Conservation (phyloP, 2,113 vertebrate species). For the Oxygymnocypris stewartii region DNA sequence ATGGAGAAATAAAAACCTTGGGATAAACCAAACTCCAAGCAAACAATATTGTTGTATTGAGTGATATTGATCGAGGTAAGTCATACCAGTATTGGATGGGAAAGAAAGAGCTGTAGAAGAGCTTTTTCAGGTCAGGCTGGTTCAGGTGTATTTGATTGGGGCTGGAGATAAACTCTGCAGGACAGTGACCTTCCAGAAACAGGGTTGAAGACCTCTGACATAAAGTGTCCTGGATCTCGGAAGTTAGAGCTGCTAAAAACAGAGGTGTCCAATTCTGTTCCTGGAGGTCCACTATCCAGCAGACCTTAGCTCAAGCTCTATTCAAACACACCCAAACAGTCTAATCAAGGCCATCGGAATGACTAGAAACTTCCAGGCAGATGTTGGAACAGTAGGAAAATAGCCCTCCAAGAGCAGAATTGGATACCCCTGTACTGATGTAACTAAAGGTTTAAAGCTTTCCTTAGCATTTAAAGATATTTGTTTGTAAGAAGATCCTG, state of each 20-base stretch:
- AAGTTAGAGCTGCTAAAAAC: background rate
- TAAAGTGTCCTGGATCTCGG: background rate
- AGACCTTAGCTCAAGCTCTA: background rate
- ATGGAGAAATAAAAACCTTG: background rate
- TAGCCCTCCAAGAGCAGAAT: background rate
- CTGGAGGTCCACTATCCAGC: background rate
- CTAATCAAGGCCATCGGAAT: background rate
- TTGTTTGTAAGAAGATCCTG: conserved; percentile 57
- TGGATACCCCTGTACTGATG: background rate
- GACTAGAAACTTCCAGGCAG: background rate
- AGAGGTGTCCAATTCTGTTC: background rate
- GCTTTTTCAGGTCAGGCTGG: background rate
- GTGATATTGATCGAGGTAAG: background rate
- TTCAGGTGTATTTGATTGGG: background rate
- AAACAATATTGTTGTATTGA: background rate
- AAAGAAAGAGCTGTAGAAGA: background rate
- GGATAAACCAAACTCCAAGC: background rate
- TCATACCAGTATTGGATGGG: background rate
- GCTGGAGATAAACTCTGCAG: background rate
- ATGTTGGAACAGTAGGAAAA: background rate
- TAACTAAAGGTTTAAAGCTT: background rate
- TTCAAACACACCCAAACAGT: background rate
- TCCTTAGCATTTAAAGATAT: conserved; percentile 43
- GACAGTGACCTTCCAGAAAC: background rate
- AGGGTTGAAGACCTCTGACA: background rate